These are phyloP conservation scores for Eurytoma californica DNA, from an alignment of 2,888 invertebrate species.

Conservation along the genomic window DNA sequence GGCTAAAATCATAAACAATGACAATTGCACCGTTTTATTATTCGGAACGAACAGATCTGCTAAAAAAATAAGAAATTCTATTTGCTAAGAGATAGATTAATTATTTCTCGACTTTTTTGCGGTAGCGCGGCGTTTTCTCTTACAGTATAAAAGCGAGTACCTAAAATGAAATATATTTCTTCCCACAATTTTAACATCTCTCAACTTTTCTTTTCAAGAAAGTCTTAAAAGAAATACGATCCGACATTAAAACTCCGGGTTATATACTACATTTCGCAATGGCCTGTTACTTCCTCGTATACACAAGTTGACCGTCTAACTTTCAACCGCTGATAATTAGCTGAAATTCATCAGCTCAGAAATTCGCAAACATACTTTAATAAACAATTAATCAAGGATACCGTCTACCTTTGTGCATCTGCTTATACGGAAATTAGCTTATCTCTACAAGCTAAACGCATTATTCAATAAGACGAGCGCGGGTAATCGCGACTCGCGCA, in stretches of 20 bases:
- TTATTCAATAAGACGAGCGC: neutral
- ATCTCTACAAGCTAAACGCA: neutral
- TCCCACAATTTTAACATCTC: slow-evolving; percentile 6
- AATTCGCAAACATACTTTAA: too few species aligned
- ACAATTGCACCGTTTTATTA: too few species aligned
- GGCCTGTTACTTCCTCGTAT: slow-evolving; percentile 24
- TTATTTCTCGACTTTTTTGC: too few species aligned
- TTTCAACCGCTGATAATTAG: slow-evolving; percentile 17
- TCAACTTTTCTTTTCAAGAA: slow-evolving; percentile 18
- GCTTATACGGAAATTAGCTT: neutral
- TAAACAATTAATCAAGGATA: neutral
- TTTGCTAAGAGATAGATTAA: too few species aligned
- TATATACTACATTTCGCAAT: slow-evolving; percentile 25
- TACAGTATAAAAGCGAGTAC: too few species aligned
- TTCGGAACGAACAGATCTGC: too few species aligned
- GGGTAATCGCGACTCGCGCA: neutral
- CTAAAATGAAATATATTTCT: too few species aligned
- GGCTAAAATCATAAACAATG: too few species aligned
- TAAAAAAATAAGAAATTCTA: too few species aligned
- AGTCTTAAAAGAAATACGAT: slow-evolving; percentile 32
- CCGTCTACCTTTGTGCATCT: neutral
- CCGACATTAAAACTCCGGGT: slow-evolving; percentile 24
- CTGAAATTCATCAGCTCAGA: neutral
- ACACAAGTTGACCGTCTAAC: slow-evolving; percentile 26
- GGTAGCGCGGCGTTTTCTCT: too few species aligned